These are phyloP conservation scores for Rhabdornis inornatus DNA, from an alignment of 2,113 vertebrate genomes.

Conservation along the genomic window DNA sequence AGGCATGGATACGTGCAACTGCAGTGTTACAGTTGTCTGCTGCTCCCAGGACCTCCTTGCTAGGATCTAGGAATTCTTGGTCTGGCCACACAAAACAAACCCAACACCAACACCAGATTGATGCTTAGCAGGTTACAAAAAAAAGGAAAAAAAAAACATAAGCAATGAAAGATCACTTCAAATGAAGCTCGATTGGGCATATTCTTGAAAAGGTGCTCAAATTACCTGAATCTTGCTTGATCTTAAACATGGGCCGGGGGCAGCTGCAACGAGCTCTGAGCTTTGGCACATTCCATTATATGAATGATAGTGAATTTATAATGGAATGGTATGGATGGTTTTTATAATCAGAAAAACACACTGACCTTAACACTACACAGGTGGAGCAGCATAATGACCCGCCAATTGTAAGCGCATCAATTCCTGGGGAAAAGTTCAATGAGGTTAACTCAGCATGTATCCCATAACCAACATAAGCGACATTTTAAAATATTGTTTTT, in stretches of 20 bases:
- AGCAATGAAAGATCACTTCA: not conserved
- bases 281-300: constrained; percentile 80
- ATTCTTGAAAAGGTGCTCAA: constrained; percentile 17
- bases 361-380: constrained; percentile 99
- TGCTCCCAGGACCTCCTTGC: constrained; percentile 51
- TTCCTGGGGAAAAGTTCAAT: constrained; percentile 93
- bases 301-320: constrained; percentile 77
- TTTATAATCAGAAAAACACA: constrained; percentile 89
- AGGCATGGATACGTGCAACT: constrained; percentile 21
- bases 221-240: constrained; percentile 43
- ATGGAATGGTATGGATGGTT: constrained; percentile 82
- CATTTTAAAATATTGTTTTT: constrained; percentile 54
- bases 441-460: constrained; percentile 84
- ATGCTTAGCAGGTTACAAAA: not conserved
- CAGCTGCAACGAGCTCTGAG: constrained; percentile 37
- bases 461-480: constrained; percentile 53
- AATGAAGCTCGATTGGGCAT: not conserved
- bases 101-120: not conserved
- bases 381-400: constrained; percentile 99
- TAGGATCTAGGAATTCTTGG: not conserved
- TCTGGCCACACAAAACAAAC: constrained; percentile 18
- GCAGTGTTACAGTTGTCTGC: constrained; percentile 5
- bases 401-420: constrained; percentile 92
- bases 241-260: constrained; percentile 11
- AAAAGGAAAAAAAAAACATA: not conserved